Percentiles rank a stretch among this genome's conserved stretches.
Conservation (phyloP, 2,113 vertebrate genomes). For the Pipa parva region DNA sequence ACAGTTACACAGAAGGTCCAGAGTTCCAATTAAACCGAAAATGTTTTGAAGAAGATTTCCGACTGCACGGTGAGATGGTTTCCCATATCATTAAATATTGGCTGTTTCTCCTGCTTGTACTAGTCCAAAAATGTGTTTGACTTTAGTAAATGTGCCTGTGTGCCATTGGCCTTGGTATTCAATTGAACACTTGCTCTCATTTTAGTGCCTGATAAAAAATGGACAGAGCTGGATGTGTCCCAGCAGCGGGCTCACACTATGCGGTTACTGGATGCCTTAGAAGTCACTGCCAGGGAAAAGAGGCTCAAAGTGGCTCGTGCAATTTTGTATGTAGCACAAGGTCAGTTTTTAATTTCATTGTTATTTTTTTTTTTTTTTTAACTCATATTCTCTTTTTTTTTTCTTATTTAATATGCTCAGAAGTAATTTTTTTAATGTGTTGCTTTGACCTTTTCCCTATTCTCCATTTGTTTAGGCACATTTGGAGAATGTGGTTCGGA, state of each 20-base stretch:
- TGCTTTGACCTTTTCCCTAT: background rate
- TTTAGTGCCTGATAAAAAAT: slow-evolving; percentile 81
- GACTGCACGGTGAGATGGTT: slow-evolving; percentile 71
- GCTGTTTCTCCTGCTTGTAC: too few relatives aligned
- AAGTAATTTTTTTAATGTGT: background rate
- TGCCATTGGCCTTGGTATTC: too few relatives aligned
- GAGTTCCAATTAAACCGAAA: slow-evolving; percentile 91
- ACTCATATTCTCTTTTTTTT: background rate
- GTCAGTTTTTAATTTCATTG: slow-evolving; percentile 49
- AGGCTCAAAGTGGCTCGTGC: slow-evolving; percentile 85
- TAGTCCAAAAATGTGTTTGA: too few relatives aligned
- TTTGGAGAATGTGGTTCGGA: slow-evolving; percentile 89
- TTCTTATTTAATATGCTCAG: background rate
- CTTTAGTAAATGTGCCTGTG: too few relatives aligned
- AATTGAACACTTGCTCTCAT: slow-evolving; percentile 1
- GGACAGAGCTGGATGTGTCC: slow-evolving; percentile 77
- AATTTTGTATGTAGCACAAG: slow-evolving; percentile 94
- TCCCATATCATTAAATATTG: too few relatives aligned
- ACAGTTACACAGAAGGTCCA: slow-evolving; percentile 95
- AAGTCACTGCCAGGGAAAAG: slow-evolving; percentile 84
- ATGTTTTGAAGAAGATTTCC: slow-evolving; percentile 95
- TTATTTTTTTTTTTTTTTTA: too few relatives aligned
- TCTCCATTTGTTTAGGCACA: slow-evolving; percentile 66
- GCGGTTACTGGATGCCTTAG: slow-evolving; percentile 87
- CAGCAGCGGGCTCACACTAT: slow-evolving; percentile 89